Percentiles rank a stretch among this genome's conserved stretches.
These are phyloP conservation scores for Drosophila insularis DNA, from an alignment of 1,140 invertebrate species.

Conservation along the genomic window DNA sequence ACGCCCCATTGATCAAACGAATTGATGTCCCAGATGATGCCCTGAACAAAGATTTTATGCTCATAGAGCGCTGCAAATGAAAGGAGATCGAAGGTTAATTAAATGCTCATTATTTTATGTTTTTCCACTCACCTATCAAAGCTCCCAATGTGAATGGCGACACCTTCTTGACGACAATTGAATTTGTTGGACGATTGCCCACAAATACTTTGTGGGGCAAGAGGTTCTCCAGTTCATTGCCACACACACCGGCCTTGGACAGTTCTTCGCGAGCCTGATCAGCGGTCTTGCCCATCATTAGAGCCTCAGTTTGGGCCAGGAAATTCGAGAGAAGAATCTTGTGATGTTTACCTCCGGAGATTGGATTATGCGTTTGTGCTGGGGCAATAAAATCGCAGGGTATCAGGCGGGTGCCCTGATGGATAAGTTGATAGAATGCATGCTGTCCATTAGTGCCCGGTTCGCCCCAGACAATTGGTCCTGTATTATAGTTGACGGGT, in stretches of 20 bases:
- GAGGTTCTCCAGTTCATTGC: constrained; percentile 89
- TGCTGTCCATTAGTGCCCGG: constrained; percentile 99
- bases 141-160: constrained; percentile 97
- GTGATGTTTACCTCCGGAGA: constrained; percentile 89
- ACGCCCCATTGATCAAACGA: constrained; percentile 99
- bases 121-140: constrained; percentile 92
- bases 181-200: constrained; percentile 99
- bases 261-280: constrained; percentile 91
- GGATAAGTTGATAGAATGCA: constrained; percentile 98
- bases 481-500: constrained; percentile 91
- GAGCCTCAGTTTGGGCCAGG: constrained; percentile 98
- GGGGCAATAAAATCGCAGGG: constrained; percentile 99
- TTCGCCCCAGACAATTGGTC: constrained; percentile 98
- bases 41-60: constrained; percentile 99
- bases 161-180: constrained; percentile 96
- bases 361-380: constrained; percentile 95
- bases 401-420: constrained; percentile 90
- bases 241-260: constrained; percentile 87
- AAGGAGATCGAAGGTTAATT: constrained; percentile 33
- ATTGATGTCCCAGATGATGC: constrained; percentile 99
- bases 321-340: constrained; percentile 98
- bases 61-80: constrained; percentile 94
- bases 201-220: constrained; percentile 98
- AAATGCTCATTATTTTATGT: neutral
- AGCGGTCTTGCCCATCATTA: constrained; percentile 95